phyloP scores from a whole-genome alignment of 2,888 invertebrate genomes.

The Caprella mutica region DNA sequence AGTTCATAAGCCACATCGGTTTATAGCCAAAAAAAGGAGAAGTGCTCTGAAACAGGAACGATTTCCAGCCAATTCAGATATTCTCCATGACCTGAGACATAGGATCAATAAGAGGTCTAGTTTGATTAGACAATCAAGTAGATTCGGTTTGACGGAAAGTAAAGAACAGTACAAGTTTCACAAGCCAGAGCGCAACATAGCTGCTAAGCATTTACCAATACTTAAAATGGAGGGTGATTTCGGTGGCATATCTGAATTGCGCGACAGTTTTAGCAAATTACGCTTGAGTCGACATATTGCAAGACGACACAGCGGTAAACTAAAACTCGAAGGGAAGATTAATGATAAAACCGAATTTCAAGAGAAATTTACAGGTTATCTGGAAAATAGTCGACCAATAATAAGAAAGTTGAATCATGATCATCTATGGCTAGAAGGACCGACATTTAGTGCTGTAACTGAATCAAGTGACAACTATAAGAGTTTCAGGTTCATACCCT shows the following conservation, averaged over 20 bases:
- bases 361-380: conserved; percentile 17
- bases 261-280: conserved; percentile 15
- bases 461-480: conserved; percentile 18
- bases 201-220: conserved; percentile 17
- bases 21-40: conserved; percentile 19
- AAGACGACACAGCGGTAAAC: conserved; percentile 7
- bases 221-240: conserved; percentile 27
- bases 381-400: conserved; percentile 17
- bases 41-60: conserved; percentile 17
- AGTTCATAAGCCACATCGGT: neutral
- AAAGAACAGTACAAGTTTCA: conserved; percentile 20
- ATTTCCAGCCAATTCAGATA: too few relatives aligned
- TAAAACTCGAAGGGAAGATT: conserved; percentile 26
- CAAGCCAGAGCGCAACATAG: conserved; percentile 15
- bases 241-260: conserved; percentile 21
- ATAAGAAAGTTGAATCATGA: conserved; percentile 19
- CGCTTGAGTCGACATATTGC: conserved; percentile 18
- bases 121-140: too few relatives aligned
- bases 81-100: too few relatives aligned
- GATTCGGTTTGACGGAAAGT: conserved; percentile 19
- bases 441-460: too few relatives aligned
- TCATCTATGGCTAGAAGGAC: conserved; percentile 19
- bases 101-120: too few relatives aligned
- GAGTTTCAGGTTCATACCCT: too few relatives aligned
- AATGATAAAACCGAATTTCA: conserved; percentile 21